These are phyloP conservation scores for Mandrillus leucophaeus DNA, from an alignment of 2,113 vertebrate species.

Conservation along the genomic window DNA sequence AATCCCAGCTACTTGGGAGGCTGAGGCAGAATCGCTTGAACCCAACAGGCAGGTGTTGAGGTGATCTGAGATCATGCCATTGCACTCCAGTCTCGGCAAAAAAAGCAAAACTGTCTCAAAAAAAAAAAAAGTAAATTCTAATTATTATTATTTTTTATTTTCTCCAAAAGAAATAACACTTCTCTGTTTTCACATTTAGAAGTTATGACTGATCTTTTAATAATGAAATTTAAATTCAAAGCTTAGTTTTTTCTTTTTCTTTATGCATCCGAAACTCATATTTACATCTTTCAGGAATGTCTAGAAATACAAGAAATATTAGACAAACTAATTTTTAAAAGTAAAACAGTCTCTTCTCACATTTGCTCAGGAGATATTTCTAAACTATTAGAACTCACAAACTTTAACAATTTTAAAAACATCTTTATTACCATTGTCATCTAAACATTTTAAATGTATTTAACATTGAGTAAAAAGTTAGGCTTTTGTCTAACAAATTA, in stretches of 20 bases:
- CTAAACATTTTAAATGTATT: not conserved
- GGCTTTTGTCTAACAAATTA: not conserved
- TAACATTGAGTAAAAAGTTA: not conserved
- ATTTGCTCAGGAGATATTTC: not conserved
- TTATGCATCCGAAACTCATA: not conserved
- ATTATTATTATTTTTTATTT: constrained; percentile 48
- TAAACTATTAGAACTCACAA: not conserved
- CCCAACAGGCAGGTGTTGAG: too few species aligned
- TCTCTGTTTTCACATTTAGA: constrained; percentile 36
- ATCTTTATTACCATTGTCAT: not conserved
- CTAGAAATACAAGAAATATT: not conserved
- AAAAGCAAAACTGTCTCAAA: too few species aligned
- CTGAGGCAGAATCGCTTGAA: too few species aligned
- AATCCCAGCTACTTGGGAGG: too few species aligned
- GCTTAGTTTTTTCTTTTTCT: not conserved
- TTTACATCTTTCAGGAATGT: not conserved
- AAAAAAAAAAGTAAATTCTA: constrained; percentile 1
- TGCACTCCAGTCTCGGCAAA: too few species aligned
- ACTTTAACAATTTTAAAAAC: not conserved
- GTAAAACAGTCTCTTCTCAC: not conserved
- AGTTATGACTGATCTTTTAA: constrained; percentile 30
- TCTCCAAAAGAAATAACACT: not conserved
- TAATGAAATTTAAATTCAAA: constrained; percentile 40
- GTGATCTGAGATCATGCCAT: too few species aligned
- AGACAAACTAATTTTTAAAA: constrained; percentile 34